phyloP scores from a whole-genome alignment of 2,888 invertebrate species.

The Archaeoteleia sp. region DNA sequence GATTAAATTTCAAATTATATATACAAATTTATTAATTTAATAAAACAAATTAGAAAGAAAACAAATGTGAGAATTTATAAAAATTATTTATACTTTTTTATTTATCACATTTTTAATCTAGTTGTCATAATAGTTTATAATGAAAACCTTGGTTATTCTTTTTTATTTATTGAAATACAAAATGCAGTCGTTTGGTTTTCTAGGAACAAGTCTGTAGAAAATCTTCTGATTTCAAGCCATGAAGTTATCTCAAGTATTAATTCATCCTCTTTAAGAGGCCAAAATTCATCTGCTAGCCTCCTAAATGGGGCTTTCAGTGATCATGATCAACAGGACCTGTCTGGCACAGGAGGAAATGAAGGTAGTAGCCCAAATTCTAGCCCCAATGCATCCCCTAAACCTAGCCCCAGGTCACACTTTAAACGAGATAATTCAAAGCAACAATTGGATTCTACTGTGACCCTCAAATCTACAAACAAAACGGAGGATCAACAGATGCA shows the following conservation, averaged over 20 bases:
- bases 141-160: too few relatives aligned
- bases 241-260: conserved; percentile 82
- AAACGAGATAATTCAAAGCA: conserved; percentile 46
- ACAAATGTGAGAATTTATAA: too few relatives aligned
- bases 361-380: conserved; percentile 75
- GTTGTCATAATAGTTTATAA: too few relatives aligned
- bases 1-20: too few relatives aligned
- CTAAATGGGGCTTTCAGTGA: conserved; percentile 70
- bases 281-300: conserved; percentile 66
- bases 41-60: too few relatives aligned
- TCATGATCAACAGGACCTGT: conserved; percentile 75
- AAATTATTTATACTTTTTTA: too few relatives aligned
- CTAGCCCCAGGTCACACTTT: conserved; percentile 71
- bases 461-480: conserved; percentile 57
- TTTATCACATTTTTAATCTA: too few relatives aligned
- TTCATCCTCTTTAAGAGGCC: conserved; percentile 77
- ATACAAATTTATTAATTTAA: too few relatives aligned
- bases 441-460: conserved; percentile 53
- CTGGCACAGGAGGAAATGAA: conserved; percentile 56
- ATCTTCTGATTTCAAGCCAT: conserved; percentile 67
- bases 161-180: too few relatives aligned
- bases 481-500: conserved; percentile 38
- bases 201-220: conserved; percentile 52
- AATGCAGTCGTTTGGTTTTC: too few relatives aligned
- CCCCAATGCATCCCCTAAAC: conserved; percentile 77